These are phyloP conservation scores for Lacanobia wlatinum DNA, from an alignment of 2,888 invertebrate species.

Conservation along the genomic window DNA sequence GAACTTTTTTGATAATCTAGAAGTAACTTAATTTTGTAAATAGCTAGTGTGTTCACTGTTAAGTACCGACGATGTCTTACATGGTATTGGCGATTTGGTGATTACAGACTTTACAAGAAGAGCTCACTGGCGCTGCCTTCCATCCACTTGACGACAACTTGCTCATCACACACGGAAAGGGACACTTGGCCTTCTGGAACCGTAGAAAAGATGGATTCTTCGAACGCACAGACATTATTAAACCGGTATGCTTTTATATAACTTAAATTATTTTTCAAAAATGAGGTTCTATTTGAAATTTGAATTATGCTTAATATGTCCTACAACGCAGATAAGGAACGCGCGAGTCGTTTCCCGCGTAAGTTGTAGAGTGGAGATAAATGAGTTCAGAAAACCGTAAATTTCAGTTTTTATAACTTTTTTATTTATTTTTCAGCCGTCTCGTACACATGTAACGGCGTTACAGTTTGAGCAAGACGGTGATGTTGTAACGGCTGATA, in stretches of 20 bases:
- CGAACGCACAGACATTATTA: constrained; percentile 96
- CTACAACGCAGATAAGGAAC: constrained; percentile 34
- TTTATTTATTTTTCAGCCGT: constrained; percentile 90
- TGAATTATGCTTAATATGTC: constrained; percentile 44
- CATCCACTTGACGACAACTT: constrained; percentile 98
- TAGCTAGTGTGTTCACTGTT: too few relatives aligned
- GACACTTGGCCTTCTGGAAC: constrained; percentile 98
- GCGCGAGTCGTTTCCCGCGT: constrained; percentile 44
- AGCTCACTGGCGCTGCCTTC: constrained; percentile 96
- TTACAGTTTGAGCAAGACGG: constrained; percentile 97
- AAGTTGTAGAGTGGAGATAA: constrained; percentile 44
- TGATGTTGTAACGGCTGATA: constrained; percentile 97
- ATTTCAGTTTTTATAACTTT: constrained; percentile 11
- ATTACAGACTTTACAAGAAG: constrained; percentile 95
- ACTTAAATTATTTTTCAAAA: not conserved
- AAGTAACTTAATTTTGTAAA: too few relatives aligned
- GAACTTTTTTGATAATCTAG: not conserved
- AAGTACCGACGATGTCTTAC: not conserved
- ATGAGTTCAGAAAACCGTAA: constrained; percentile 20
- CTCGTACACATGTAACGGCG: constrained; percentile 96
- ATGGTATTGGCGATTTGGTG: not conserved
- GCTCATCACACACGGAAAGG: constrained; percentile 97
- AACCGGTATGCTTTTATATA: constrained; percentile 90
- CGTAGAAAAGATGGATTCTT: constrained; percentile 97
- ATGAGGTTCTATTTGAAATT: constrained; percentile 15